Evolutionary conservation across 2,888 invertebrate species (phyloP).

Genomic region (Limnephilus marmoratus): DNA sequence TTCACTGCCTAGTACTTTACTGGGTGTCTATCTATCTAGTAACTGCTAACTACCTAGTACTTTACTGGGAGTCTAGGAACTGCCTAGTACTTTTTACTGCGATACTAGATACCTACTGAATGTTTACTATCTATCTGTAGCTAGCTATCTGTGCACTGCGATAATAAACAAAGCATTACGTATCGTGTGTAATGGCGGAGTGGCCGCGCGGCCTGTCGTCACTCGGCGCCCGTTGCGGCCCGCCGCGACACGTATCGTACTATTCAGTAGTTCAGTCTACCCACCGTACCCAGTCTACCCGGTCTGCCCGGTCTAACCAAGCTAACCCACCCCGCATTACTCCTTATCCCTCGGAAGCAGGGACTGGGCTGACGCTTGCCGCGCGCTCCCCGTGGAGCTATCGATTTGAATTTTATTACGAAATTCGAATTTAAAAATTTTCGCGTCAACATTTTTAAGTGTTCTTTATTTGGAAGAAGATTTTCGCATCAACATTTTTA

Average conservation of each 20-base stretch:
- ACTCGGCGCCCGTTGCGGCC: constrained; percentile 55
- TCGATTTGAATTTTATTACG: constrained; percentile 36
- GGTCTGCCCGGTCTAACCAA: not conserved
- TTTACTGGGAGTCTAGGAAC: not conserved
- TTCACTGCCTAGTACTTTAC: too few relatives aligned
- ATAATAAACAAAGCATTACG: constrained; percentile 30
- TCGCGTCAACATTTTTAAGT: not conserved
- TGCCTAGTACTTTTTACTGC: not conserved
- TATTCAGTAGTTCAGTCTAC: not conserved
- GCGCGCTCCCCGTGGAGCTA: constrained; percentile 43
- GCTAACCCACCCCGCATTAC: constrained; percentile 22
- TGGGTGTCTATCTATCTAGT: too few relatives aligned
- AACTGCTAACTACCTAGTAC: too few relatives aligned
- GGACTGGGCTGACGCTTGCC: constrained; percentile 44
- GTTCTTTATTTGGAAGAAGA: not conserved
- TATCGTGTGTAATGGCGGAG: constrained; percentile 4
- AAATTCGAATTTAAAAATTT: constrained; percentile 37
- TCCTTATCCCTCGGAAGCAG: constrained; percentile 44
- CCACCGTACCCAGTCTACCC: not conserved
- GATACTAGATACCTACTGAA: not conserved
- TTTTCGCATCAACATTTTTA: not conserved
- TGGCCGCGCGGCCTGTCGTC: constrained; percentile 34
- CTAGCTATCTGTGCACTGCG: not conserved
- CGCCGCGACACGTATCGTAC: constrained; percentile 49
- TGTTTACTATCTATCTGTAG: constrained; percentile 8